Evolutionary conservation across 2,888 invertebrate species (phyloP), one percentile per base, ranked within the genome.

Genomic region (Liodrosophila aerea): DNA sequence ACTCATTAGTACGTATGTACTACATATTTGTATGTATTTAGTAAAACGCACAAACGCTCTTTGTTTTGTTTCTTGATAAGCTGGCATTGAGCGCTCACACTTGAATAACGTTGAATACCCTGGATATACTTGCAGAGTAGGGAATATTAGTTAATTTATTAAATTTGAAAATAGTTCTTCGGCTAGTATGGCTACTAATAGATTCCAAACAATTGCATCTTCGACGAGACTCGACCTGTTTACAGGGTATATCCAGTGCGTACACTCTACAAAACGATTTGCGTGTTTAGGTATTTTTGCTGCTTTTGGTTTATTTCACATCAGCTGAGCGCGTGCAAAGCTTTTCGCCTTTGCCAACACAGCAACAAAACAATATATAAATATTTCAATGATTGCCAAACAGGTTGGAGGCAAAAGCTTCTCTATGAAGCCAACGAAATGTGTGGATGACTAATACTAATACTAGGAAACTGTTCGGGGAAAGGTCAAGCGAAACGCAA

Each of bases 281-380:
- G 51, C 22, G 5, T 15, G 18, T 4, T 46, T 33, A 27, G n/a
- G 39, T 39, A 30, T 12, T 41, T 41, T 27, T 29, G 7, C 34
- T 41, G 51, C 22, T 22, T 37, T 62, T 52, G 53, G 29, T 61
- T 70, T n/a, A n/a, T n/a, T n/a, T n/a, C n/a, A n/a, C 58, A 71
- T 29, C 82, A 81, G 77, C 84, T 77, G 75, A 84, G 64, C 76
- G 84, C 67, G 70, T 73, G 74, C 52, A 76, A 73, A 83, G 76
- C 84, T 77, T 77, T 74, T 53, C 37, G 30, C 22, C 31, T 44
- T 61, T 81, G 78, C 78, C 78, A 76, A 60, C 76, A 43, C 60
- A 74, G 85, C 82, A 84, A 76, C 64, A 68, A 64, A 71, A 62
- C 16, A 39, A 30, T 47, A 56, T 45, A 47, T 60, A 53, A 43